These are phyloP conservation scores for Trimorus sp. DNA, from an alignment of 2,888 invertebrate species.

Conservation along the genomic window DNA sequence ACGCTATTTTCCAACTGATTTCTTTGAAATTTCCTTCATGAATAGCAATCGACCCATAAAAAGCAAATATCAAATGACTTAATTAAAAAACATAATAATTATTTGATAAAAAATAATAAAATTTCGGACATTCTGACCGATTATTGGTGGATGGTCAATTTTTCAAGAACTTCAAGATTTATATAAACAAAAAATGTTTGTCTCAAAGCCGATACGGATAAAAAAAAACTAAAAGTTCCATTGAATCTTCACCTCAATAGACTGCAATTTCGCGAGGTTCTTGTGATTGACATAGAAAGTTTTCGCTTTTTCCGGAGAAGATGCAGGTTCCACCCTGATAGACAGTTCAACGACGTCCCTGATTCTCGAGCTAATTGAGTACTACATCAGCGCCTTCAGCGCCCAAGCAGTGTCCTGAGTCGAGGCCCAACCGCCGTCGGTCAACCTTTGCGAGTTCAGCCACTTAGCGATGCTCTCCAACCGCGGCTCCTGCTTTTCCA, in stretches of 20 bases:
- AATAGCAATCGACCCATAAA: no score
- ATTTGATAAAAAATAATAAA: no score
- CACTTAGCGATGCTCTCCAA: constrained; percentile 94
- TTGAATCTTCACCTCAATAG: constrained; percentile 86
- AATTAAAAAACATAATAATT: no score
- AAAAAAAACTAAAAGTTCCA: no score
- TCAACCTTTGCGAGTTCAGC: constrained; percentile 93
- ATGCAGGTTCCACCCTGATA: constrained; percentile 91
- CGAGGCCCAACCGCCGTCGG: constrained; percentile 94
- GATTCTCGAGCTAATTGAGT: constrained; percentile 91
- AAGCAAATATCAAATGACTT: no score
- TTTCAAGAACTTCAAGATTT: no score
- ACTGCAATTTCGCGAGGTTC: constrained; percentile 90
- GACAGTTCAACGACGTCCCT: constrained; percentile 91
- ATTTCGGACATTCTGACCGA: no score
- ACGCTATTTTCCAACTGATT: no score
- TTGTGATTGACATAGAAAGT: constrained; percentile 88
- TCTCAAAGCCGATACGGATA: no score
- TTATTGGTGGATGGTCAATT: no score
- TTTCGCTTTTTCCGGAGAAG: constrained; percentile 85
- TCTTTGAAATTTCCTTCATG: no score
- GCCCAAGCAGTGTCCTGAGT: constrained; percentile 95
- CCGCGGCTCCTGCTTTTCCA: constrained; percentile 90
- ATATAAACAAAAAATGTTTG: no score
- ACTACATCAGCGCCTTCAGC: constrained; percentile 93